Percentiles rank a stretch among this genome's conserved stretches.
These are phyloP conservation scores for Allochrocebus solatus DNA, from an alignment of 2,797 vertebrate species.

Conservation along the genomic window DNA sequence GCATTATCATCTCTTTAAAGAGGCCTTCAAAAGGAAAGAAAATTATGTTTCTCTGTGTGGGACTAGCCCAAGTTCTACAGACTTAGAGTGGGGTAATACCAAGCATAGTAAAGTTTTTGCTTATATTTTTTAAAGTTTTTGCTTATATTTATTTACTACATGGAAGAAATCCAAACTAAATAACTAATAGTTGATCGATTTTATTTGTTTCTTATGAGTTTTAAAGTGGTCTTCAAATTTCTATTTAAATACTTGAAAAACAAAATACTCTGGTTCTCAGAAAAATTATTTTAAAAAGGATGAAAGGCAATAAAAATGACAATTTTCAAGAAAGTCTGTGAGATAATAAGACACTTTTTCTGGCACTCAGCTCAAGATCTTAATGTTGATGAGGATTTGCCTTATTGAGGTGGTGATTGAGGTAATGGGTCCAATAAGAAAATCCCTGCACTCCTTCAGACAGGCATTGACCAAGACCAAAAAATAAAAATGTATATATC, in stretches of 20 bases:
- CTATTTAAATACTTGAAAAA: neutral
- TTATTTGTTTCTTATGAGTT: neutral
- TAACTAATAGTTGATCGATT: neutral
- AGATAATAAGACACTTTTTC: neutral
- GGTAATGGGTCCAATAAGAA: neutral
- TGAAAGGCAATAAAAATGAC: neutral
- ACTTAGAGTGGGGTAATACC: accelerated
- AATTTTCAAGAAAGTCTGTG: neutral
- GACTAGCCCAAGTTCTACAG: neutral
- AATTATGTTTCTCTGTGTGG: neutral
- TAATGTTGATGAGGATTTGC: neutral
- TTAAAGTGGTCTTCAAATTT: neutral
- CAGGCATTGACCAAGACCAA: neutral
- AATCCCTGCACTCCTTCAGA: neutral
- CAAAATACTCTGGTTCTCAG: neutral
- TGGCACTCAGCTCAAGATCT: neutral
- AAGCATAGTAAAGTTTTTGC: neutral
- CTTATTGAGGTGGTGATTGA: neutral
- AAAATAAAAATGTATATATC: neutral
- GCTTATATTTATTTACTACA: neutral
- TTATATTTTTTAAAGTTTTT: neutral
- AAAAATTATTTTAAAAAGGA: neutral
- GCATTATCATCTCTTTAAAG: neutral
- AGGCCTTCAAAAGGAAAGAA: neutral
- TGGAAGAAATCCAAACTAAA: neutral